Conservation (phyloP, 2,888 invertebrate species). For the Nomada hirtipes region DNA sequence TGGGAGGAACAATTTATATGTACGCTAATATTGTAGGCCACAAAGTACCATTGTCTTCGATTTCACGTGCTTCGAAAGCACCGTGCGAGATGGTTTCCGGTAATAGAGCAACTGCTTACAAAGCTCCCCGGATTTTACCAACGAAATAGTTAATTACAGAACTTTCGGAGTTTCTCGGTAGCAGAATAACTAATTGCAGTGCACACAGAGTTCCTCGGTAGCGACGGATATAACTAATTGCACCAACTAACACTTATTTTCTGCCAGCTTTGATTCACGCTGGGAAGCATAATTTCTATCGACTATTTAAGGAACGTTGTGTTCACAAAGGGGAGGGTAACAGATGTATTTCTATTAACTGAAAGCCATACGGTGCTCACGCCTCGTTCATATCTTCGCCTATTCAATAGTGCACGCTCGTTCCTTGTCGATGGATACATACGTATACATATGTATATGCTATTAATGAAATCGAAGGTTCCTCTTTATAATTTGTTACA, state of each 20-base stretch:
- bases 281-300: constrained; percentile 8
- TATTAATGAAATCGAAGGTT: too few relatives aligned
- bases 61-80: neutral
- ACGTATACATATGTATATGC: too few relatives aligned
- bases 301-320: constrained; percentile 2
- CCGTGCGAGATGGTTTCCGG: neutral
- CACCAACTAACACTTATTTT: constrained; percentile 10
- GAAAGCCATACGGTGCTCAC: neutral
- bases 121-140: constrained; percentile 6
- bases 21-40: neutral
- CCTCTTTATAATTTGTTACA: too few relatives aligned
- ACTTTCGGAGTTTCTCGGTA: neutral
- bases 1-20: neutral
- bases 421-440: neutral
- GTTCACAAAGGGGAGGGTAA: neutral
- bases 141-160: constrained; percentile 13
- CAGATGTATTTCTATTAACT: constrained; percentile 25
- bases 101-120: neutral
- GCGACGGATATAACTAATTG: neutral
- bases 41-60: neutral
- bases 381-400: neutral
- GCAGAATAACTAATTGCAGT: constrained; percentile 24
- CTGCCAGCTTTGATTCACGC: constrained; percentile 12
- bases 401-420: neutral
- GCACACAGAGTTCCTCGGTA: neutral